Percentiles rank a stretch among this genome's conserved stretches.
Evolutionary conservation across 2,888 invertebrate species (phyloP).

Genomic region (Yponomeuta evonymella): DNA sequence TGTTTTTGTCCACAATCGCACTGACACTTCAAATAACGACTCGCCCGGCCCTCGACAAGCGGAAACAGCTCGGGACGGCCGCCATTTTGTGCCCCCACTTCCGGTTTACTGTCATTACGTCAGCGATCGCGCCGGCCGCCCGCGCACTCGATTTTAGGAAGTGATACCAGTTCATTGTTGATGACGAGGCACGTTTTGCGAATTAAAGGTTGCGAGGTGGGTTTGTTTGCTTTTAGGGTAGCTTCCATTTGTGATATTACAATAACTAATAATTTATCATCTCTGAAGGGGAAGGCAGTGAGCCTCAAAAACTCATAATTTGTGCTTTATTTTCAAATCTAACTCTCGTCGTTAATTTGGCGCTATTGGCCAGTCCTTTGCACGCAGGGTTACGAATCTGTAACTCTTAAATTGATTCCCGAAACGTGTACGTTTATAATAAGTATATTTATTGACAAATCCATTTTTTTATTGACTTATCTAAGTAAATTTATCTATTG

Average conservation of each 20-base stretch:
- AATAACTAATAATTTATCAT: too few relatives aligned
- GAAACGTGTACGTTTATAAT: too few relatives aligned
- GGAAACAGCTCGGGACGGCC: slow-evolving; percentile 16
- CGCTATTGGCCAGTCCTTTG: too few relatives aligned
- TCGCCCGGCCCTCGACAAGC: slow-evolving; percentile 3
- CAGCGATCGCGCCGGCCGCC: not conserved
- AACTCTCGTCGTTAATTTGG: too few relatives aligned
- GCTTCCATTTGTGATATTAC: not conserved
- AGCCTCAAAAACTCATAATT: too few relatives aligned
- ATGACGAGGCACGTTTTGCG: not conserved
- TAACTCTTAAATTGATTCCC: too few relatives aligned
- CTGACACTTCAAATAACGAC: not conserved
- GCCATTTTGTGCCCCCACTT: slow-evolving; percentile 17
- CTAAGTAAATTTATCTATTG: too few relatives aligned
- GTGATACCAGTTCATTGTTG: not conserved
- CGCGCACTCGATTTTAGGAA: slow-evolving; percentile 8
- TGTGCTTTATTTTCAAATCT: too few relatives aligned
- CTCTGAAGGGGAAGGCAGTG: too few relatives aligned
- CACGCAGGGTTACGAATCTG: too few relatives aligned
- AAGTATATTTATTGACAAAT: too few relatives aligned
- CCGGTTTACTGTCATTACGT: slow-evolving; percentile 12
- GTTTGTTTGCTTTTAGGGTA: not conserved
- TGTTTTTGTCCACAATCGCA: slow-evolving; percentile 1
- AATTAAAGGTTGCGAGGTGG: not conserved
- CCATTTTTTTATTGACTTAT: too few relatives aligned